Evolutionary conservation across 2,888 invertebrate species (phyloP), one percentile per base, ranked within the genome.

Genomic region (Lycophotia porphyrea): DNA sequence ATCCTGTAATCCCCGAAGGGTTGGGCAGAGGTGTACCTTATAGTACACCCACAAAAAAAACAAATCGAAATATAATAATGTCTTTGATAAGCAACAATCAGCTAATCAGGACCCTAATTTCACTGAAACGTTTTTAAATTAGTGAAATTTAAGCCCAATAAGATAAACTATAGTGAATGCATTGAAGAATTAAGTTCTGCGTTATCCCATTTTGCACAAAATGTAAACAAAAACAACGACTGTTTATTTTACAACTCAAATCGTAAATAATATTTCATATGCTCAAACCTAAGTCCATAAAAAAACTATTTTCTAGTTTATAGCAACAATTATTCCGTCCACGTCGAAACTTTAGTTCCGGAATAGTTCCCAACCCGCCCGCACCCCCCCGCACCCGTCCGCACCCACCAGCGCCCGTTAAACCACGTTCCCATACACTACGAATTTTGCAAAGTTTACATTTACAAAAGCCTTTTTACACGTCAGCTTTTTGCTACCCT

Each of bases 261-360:
- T 13, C 39, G 21, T 74, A 76, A 75, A 44, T n/a, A 44, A 64
- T 58, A 34, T 11, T 34, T 52, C 47, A 42, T 42, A 49, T 27
- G 24, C 27, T 39, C 1, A 39, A 69, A 82, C 69, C 60, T 60
- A 55, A 82, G 52, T 61, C 77, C 60, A 69, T 82, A 82, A 76
- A 81, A 81, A 72, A 78, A 76, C 18, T 44, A 81, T 81, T 68
- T 68, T 60, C 36, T 7, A 1, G 24, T 47, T 61, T 67, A 44
- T 44, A 49, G 24, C 67, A 71, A 71, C 80, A 67, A 71, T 78
- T 71, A 80, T 71, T 80, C 78, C 0, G 31, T 8, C 9, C 80
- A 80, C 80, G 71, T 82, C 71, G 31, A 27, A 82, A 80, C 67
- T 80, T 82, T 76, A 69, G 65, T 82, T 80, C 78, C 63, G 82